Base-by-base conservation (phyloP, 2,888 invertebrate genomes). In the Drosophila formosana region DNA sequence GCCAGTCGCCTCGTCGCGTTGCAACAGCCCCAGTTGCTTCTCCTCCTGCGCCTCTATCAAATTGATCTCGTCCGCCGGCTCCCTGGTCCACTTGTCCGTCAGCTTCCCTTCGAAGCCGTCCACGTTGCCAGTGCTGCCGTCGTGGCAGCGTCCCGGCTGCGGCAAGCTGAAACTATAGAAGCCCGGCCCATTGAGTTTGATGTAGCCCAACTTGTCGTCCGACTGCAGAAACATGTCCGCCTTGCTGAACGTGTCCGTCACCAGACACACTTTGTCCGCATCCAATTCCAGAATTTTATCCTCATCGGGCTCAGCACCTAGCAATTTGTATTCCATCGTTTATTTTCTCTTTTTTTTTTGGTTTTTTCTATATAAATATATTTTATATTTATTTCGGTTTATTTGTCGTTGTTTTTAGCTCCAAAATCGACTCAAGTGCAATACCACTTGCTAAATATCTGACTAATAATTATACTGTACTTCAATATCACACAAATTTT, bases 91-190 rank as follows among this genome's bases (percentile, higher is more conserved):
- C 0, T 41, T 39, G 1, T 63, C 51, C n/a, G 47, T 34, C 1
- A 68, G 9, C 0, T 26, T 13, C 2, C 5, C 41, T 5, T 70
- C 37, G 1, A 11, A 2, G 13, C 7, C 18, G 13, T 7, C 34
- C 18, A 56, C 50, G 4, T 34, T 39, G 6, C 32, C 9, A 1
- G 61, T 50, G 3, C 11, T 45, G 25, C 37, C 57, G 4, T 34
- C 46, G 0, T 34, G 41, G 1, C 39, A 11, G 0, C 8, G n/a
- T 0, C 6, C n/a, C 0, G 9, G 9, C 2, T 61, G 41, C 1
- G 84, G 61, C 32, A 80, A 4, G 7, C 49, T 23, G 13, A 83
- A 87, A 1, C 46, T 66, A 37, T 73, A 69, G 6, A 70, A 23
- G 4, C 66, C 72, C 0, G 70, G 46, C 8, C 64, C 60, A 25